Conservation (phyloP, 2,113 vertebrate genomes). For the Lichenostomus cassidix region DNA sequence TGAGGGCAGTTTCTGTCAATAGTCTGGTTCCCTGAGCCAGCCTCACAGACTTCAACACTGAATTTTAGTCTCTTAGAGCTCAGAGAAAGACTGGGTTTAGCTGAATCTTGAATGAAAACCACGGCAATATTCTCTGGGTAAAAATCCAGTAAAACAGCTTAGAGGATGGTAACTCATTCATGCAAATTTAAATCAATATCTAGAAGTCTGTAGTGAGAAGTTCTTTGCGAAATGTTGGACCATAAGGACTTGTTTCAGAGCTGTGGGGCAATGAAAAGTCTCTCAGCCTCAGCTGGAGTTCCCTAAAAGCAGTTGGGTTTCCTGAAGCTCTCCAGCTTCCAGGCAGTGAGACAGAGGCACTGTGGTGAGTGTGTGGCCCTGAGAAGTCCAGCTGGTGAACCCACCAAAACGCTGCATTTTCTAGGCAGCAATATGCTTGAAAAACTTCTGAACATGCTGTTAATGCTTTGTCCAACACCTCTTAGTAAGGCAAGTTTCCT, state of each 20-base stretch:
- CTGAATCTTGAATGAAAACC: background rate
- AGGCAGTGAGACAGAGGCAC: background rate
- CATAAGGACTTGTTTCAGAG: background rate
- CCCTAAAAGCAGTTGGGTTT: background rate
- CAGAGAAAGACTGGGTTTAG: background rate
- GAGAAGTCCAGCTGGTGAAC: background rate
- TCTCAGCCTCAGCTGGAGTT: background rate
- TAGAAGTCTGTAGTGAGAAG: background rate
- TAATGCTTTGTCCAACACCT: background rate
- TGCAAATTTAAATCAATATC: background rate
- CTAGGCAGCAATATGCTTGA: background rate
- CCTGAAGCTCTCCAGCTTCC: background rate
- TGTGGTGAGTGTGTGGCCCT: accelerated
- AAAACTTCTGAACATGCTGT: background rate
- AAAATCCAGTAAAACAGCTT: background rate
- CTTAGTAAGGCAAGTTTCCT: background rate
- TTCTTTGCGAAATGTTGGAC: background rate
- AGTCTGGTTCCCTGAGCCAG: background rate
- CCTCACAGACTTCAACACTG: background rate
- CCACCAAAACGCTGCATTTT: background rate
- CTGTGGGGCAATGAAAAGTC: background rate
- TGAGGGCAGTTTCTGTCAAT: background rate
- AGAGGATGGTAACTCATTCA: background rate
- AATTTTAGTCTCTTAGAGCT: background rate
- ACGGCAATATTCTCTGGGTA: accelerated